Evolutionary conservation across 2,888 invertebrate genomes (phyloP).

Genomic region (Nowickia ferox): DNA sequence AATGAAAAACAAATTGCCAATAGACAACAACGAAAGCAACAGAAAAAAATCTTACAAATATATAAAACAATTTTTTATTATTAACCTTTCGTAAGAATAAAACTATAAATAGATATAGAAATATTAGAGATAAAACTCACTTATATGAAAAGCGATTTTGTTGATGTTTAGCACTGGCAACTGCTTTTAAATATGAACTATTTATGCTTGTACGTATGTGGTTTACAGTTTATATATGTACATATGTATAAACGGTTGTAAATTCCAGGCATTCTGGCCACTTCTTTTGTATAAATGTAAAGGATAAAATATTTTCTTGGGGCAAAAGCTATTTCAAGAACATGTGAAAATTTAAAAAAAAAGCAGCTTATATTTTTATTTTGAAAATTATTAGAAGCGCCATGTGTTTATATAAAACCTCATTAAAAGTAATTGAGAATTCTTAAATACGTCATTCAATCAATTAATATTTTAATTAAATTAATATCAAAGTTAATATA

Average conservation of each 20-base stretch:
- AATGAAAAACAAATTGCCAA: constrained; percentile 50
- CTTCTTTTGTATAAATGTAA: neutral
- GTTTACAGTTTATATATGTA: neutral
- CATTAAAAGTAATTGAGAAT: too few species aligned
- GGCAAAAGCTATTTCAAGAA: neutral
- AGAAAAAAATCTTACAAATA: neutral
- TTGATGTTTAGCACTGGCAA: constrained; percentile 49
- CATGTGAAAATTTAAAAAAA: too few species aligned
- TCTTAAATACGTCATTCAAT: too few species aligned
- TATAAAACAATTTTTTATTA: constrained; percentile 10
- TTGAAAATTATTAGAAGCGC: too few species aligned
- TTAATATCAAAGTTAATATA: too few species aligned
- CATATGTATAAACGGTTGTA: neutral
- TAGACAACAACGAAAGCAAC: neutral
- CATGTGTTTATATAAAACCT: too few species aligned
- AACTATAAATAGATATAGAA: constrained; percentile 4
- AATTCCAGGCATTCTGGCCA: neutral
- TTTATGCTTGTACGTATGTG: constrained; percentile 2
- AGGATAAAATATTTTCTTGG: neutral
- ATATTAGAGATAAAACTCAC: neutral
- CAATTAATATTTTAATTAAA: too few species aligned
- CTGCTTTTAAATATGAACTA: constrained; percentile 60
- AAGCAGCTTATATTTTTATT: too few species aligned
- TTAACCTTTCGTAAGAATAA: constrained; percentile 7
- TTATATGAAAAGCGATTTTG: constrained; percentile 29